Percentiles rank a stretch among this genome's conserved stretches.
Evolutionary conservation across 2,113 vertebrate genomes (phyloP).

Genomic region (Alosa alosa): DNA sequence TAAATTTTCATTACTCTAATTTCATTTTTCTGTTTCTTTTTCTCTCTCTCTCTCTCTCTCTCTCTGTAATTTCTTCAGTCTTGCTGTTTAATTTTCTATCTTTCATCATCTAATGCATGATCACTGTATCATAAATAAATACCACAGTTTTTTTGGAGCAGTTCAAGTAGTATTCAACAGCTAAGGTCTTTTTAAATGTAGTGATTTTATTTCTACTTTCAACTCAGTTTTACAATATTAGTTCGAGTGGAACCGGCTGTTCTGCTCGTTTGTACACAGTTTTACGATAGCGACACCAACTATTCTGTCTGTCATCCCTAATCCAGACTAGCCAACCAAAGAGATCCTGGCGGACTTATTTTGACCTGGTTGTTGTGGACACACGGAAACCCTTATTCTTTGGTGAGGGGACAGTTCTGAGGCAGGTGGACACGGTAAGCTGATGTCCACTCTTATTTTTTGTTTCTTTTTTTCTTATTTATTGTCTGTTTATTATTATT

Average conservation of each 20-base stretch:
- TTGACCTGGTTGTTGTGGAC: conserved; percentile 82
- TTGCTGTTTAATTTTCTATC: too few species aligned
- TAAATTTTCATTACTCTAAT: not conserved
- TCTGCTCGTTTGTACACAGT: too few species aligned
- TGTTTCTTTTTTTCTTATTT: not conserved
- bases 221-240: too few species aligned
- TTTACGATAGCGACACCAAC: too few species aligned
- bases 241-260: too few species aligned
- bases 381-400: conserved; percentile 82
- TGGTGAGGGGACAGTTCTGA: conserved; percentile 76
- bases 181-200: too few species aligned
- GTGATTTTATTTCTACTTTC: too few species aligned
- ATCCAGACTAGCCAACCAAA: conserved; percentile 47
- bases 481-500: not conserved
- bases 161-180: too few species aligned
- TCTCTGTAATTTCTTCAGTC: not conserved
- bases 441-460: not conserved
- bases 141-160: too few species aligned
- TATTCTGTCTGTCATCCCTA: conserved; percentile 12
- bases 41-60: not conserved
- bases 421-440: conserved; percentile 80
- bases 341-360: conserved; percentile 74
- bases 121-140: too few species aligned
- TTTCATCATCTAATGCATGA: too few species aligned
- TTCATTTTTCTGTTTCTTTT: not conserved